These are phyloP conservation scores for Watersipora subatra DNA, from an alignment of 1,140 invertebrate genomes.

Conservation along the genomic window DNA sequence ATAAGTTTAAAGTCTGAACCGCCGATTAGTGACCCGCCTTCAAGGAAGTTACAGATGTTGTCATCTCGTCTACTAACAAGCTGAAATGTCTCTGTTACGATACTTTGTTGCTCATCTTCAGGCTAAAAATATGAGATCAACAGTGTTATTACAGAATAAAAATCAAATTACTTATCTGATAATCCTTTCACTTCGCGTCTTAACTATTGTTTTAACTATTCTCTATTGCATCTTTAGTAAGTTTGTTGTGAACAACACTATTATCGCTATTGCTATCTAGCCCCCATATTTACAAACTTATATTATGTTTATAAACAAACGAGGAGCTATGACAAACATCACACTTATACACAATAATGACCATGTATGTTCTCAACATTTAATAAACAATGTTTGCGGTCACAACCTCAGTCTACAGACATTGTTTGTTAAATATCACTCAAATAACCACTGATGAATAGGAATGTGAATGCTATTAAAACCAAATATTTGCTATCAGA, in stretches of 20 bases:
- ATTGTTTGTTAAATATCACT: too few species aligned
- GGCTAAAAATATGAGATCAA: conserved; percentile 51
- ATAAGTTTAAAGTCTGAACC: conserved; percentile 97
- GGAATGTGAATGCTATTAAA: too few species aligned
- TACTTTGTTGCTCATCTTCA: conserved; percentile 98
- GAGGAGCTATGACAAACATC: too few species aligned
- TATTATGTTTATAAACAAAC: too few species aligned
- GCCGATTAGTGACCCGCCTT: conserved; percentile 89
- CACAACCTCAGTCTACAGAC: too few species aligned
- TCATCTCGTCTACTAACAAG: conserved; percentile 96
- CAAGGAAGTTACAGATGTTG: conserved; percentile 98
- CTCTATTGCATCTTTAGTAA: background rate
- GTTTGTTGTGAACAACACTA: background rate
- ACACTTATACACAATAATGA: too few species aligned
- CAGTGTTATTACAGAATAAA: conserved; percentile 8
- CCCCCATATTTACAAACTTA: background rate
- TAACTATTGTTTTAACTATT: background rate
- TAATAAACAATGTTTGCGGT: too few species aligned
- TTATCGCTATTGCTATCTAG: background rate
- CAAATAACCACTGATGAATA: too few species aligned
- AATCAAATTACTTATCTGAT: conserved; percentile 9
- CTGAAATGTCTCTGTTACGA: conserved; percentile 98
- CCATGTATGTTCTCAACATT: too few species aligned
- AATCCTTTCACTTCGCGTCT: background rate
- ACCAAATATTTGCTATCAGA: too few species aligned